Conservation (phyloP, 1,140 invertebrate genomes). For the Periplaneta americana region DNA sequence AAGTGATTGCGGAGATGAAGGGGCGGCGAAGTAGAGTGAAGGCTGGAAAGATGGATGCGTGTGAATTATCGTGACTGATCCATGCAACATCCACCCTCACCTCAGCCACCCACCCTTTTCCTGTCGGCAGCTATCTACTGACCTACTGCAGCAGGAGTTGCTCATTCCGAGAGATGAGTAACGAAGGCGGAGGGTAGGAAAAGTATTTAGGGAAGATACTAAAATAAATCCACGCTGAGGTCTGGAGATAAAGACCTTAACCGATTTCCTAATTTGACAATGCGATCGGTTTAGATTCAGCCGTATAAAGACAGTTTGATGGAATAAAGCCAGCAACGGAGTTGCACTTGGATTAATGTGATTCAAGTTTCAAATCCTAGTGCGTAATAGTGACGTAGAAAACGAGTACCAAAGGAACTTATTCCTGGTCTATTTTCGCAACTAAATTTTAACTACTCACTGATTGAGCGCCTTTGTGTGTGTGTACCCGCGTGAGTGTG, state of each 20-base stretch:
- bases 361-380: no score
- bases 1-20: conserved; percentile 2
- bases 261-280: not conserved
- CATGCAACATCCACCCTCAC: not conserved
- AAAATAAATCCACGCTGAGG: not conserved
- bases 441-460: no score
- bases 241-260: not conserved
- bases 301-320: no score
- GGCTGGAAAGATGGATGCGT: not conserved
- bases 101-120: not conserved
- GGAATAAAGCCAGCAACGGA: no score
- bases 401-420: no score
- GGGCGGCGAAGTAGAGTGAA: not conserved
- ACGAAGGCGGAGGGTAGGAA: not conserved
- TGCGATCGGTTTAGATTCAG: no score
- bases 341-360: no score
- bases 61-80: not conserved
- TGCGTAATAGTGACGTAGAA: no score
- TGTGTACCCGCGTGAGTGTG: no score
- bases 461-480: no score
- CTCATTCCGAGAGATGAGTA: not conserved
- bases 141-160: not conserved
- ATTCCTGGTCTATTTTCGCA: no score
- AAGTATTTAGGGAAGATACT: not conserved
- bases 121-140: not conserved